phyloP scores from a whole-genome alignment of 2,797 vertebrate genomes.

The Sarcoramphus papa region DNA sequence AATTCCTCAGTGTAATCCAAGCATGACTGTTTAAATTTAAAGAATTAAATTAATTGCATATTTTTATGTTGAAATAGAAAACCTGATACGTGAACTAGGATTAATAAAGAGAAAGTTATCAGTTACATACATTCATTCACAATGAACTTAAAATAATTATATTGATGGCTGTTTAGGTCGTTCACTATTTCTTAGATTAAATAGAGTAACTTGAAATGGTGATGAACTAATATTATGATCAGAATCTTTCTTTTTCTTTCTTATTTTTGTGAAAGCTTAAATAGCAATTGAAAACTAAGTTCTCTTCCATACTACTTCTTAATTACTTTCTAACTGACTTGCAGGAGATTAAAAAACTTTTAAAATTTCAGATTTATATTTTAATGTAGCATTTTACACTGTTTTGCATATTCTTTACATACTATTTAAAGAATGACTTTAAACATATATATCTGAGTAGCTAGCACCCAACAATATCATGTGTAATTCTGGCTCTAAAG shows the following conservation, averaged over 20 bases:
- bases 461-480: background rate
- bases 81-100: background rate
- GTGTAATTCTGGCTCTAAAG: background rate
- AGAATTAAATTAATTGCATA: background rate
- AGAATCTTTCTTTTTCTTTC: background rate
- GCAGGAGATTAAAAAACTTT: background rate
- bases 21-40: background rate
- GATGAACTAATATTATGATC: background rate
- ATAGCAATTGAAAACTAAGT: background rate
- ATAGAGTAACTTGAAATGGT: background rate
- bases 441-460: background rate
- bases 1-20: background rate
- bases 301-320: background rate
- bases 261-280: background rate
- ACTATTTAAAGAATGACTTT: background rate
- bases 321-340: background rate
- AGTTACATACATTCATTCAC: background rate
- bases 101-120: background rate
- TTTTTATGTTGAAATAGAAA: background rate
- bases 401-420: background rate
- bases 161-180: background rate
- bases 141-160: background rate
- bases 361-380: background rate
- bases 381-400: background rate
- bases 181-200: background rate